Evolutionary conservation across 2,113 vertebrate genomes (phyloP), one percentile per base, ranked within the genome.

Genomic region (Paradisaea rubra): DNA sequence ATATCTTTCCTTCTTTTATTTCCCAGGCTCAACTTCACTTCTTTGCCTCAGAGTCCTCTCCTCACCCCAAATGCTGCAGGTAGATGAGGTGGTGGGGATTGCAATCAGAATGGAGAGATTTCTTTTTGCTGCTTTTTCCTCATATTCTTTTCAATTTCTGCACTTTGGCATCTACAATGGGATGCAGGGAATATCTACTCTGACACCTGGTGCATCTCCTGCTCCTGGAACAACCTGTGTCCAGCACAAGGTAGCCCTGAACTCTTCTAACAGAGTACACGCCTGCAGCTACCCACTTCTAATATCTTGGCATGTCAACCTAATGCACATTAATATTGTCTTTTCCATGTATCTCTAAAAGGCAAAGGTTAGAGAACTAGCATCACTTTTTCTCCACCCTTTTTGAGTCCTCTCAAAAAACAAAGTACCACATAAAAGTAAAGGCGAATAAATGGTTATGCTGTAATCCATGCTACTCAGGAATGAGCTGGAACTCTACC

Each of bases 391-490:
- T 19, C 4, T 10, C 6, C 8, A 47, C 6, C 1, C 0, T 54
- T 74, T 91, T 71, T 52, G 52, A 85, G 33, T 52, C 11, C 4
- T 76, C 22, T 74, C 60, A 21, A 39, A 68, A 42, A 71, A 65
- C 41, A 8, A 85, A 30, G 3, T 21, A 45, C 7, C 2, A 13
- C 16, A 39, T 16, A 37, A 76, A 91, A 80, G 54, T 41, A 71
- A 52, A 59, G 13, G 8, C 49, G 33, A 80, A 50, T 2, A 69
- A 85, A 61, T 19, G 2, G 1, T 79, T 72, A 61, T 31, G 2
- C 11, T 65, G 9, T 53, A 44, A 4, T 65, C 24, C 10, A 54
- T 0, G 0, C 11, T 64, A 74, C 3, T 27, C 19, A 23, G 13
- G 39, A 73, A 17, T n/a, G 21, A 78, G 4, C 2, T 61, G 44